phyloP scores from a whole-genome alignment of 2,113 vertebrate genomes.

The Peromyscus leucopus region DNA sequence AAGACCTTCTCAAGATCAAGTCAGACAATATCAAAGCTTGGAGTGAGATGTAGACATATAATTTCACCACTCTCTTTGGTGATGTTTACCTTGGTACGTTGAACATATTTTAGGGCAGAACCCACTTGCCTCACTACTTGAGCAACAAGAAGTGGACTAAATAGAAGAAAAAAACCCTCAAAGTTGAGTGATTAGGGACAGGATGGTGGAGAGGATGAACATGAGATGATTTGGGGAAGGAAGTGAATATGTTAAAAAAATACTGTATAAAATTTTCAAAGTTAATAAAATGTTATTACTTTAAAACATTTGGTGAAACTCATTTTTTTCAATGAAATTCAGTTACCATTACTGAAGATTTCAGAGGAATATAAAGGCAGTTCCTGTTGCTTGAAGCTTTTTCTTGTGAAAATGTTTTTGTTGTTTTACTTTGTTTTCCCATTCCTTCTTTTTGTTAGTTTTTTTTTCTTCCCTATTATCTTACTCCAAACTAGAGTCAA shows the following conservation, averaged over 20 bases:
- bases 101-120: not conserved
- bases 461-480: not conserved
- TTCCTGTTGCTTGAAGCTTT: not conserved
- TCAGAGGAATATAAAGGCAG: not conserved
- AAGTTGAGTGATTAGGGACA: not conserved
- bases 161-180: not conserved
- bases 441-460: conserved; percentile 5
- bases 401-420: not conserved
- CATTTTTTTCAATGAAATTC: not conserved
- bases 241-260: not conserved
- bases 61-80: not conserved
- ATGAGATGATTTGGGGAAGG: not conserved
- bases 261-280: not conserved
- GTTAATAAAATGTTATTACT: not conserved
- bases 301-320: not conserved
- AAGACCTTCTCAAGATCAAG: not conserved
- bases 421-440: not conserved
- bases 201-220: not conserved
- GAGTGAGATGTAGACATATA: not conserved
- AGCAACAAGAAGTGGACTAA: not conserved
- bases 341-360: not conserved
- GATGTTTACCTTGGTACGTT: not conserved
- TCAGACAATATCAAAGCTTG: not conserved
- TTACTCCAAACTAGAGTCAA: conserved; percentile 49
- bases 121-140: not conserved